Conservation (phyloP, 2,888 invertebrate species). For the Limnephilus lunatus region DNA sequence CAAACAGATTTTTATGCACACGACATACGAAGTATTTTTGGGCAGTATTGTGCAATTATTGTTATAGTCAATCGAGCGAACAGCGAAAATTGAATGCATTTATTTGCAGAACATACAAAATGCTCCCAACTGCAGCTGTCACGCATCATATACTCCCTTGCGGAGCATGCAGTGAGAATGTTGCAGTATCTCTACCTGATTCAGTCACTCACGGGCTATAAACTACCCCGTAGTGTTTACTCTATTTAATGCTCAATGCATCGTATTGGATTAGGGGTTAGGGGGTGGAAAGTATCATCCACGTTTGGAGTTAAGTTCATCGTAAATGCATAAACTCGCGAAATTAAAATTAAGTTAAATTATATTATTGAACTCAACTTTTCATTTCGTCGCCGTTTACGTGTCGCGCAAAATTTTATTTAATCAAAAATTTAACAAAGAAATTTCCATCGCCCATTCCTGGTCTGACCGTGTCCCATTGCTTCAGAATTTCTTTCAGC, state of each 20-base stretch:
- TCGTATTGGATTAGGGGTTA: not conserved
- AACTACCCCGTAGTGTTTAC: slow-evolving; percentile 25
- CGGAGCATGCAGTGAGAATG: not conserved
- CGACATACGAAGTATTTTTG: not conserved
- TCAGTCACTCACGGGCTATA: not conserved
- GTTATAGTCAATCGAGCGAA: slow-evolving; percentile 35
- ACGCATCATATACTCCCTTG: not conserved
- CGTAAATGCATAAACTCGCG: not conserved
- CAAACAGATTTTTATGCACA: not conserved
- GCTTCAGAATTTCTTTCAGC: too few relatives aligned
- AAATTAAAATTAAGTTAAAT: not conserved
- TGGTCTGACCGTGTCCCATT: too few relatives aligned
- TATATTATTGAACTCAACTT: too few relatives aligned
- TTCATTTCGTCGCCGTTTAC: too few relatives aligned
- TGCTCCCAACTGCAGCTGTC: slow-evolving; percentile 42
- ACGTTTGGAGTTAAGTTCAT: not conserved
- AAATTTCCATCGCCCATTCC: too few relatives aligned
- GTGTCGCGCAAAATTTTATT: accelerated
- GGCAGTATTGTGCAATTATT: not conserved
- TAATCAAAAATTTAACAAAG: too few relatives aligned
- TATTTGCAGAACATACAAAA: slow-evolving; percentile 38
- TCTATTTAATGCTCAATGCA: slow-evolving; percentile 28
- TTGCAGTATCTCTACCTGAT: slow-evolving; percentile 9
- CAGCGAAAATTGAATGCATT: slow-evolving; percentile 20
- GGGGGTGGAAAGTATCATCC: not conserved